A percentile compares a stretch with the other conserved stretches of the same genome.
phyloP scores from a whole-genome alignment of 53 echinoderm and acorn worm genomes.

The Patiria pectinifera region DNA sequence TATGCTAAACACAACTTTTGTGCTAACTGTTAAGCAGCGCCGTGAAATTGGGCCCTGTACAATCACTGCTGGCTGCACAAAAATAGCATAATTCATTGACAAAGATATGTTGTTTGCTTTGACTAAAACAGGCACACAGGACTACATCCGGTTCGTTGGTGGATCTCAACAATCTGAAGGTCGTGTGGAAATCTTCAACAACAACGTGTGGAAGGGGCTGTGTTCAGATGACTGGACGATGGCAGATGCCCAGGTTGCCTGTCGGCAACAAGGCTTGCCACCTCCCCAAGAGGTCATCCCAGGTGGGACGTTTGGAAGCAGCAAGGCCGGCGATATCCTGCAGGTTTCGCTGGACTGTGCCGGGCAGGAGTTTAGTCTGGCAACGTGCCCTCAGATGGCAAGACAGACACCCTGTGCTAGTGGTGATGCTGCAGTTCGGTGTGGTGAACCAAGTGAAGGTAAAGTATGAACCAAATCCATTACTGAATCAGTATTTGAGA shows the following conservation, averaged over 20 bases:
- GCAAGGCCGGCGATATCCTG: not conserved
- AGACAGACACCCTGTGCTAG: not conserved
- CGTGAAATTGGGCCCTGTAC: too few relatives aligned
- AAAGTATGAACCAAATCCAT: not conserved
- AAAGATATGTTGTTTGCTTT: too few relatives aligned
- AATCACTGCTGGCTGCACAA: too few relatives aligned
- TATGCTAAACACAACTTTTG: too few relatives aligned
- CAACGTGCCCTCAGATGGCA: not conserved
- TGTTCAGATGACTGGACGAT: constrained; percentile 41
- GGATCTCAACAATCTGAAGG: not conserved
- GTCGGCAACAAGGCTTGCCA: constrained; percentile 26
- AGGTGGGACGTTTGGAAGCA: constrained; percentile 17
- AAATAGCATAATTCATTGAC: too few relatives aligned
- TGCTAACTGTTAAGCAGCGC: too few relatives aligned
- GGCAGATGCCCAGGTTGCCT: constrained; percentile 8
- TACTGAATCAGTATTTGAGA: not conserved
- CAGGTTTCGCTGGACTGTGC: not conserved
- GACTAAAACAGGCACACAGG: not conserved
- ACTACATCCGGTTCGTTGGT: not conserved
- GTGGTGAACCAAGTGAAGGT: constrained; percentile 23
- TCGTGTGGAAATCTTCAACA: constrained; percentile 15
- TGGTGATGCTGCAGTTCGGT: constrained; percentile 36
- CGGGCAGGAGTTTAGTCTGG: constrained; percentile 2
- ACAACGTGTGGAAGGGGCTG: constrained; percentile 35
- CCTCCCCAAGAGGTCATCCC: not conserved